phyloP scores from a whole-genome alignment of 2,888 invertebrate genomes.

The Mythimna vitellina region DNA sequence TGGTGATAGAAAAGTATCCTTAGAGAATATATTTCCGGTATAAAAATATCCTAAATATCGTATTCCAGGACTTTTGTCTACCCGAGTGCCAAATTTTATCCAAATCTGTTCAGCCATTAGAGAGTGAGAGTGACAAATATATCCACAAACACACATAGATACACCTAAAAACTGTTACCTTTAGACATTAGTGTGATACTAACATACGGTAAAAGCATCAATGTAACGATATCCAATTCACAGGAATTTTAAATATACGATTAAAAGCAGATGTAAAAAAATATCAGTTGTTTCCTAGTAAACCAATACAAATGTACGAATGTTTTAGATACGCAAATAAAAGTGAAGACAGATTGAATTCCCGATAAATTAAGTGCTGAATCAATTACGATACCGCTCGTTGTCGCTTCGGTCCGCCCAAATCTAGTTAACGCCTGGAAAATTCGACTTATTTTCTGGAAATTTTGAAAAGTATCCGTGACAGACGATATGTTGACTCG shows the following conservation, averaged over 20 bases:
- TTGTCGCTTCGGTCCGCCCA: slow-evolving; percentile 6
- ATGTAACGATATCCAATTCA: neutral
- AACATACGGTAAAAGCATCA: neutral
- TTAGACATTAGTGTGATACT: no score
- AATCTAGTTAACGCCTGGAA: slow-evolving; percentile 20
- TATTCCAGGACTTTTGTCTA: no score
- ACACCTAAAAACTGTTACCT: no score
- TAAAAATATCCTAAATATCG: no score
- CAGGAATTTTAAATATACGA: no score
- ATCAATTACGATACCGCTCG: slow-evolving; percentile 4
- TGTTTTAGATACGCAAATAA: neutral
- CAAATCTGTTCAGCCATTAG: no score
- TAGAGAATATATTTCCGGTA: no score
- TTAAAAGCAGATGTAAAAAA: no score
- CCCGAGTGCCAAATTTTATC: no score
- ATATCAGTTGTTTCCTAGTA: neutral
- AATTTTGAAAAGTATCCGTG: slow-evolving; percentile 26
- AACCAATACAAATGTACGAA: neutral
- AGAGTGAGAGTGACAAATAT: no score
- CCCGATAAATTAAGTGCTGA: slow-evolving; percentile 9
- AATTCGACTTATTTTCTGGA: slow-evolving; percentile 22
- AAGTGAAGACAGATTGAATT: slow-evolving; percentile 7
- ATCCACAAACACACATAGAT: no score
- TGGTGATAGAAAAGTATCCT: no score
- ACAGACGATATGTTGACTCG: slow-evolving; percentile 15